Evolutionary conservation across 1,140 invertebrate genomes (phyloP), one percentile per base, ranked within the genome.

Genomic region (Octopus bimaculoides): DNA sequence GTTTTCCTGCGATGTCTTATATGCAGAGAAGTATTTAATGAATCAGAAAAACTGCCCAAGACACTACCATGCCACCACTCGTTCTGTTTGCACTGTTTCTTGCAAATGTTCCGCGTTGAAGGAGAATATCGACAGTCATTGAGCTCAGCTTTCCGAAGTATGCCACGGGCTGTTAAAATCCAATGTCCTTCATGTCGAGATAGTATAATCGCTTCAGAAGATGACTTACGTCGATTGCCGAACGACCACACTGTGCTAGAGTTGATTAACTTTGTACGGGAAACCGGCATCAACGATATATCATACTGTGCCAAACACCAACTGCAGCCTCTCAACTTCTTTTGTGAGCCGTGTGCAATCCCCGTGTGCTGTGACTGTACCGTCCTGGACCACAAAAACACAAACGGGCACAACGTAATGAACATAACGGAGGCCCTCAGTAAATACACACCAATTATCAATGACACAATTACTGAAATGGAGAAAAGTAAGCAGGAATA

Each of bases 121-220:
- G 86, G 87, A 9, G 87, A 88, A 78, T 88, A 85, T 79, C 82
- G 87, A 12, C 86, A 86, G 76, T 85, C 85, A 7, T 80, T 88
- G 20, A 87, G 86, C 5, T 87, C 86, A 4, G 87, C 87, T 0
- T 88, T 87, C 82, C 82, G 87, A 10, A 83, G 81, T 74, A 86
- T 87, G 86, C 87, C 87, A 0, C 79, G 86, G 56, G 87, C 87
- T 6, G 87, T 88, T 1, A 88, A 88, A 78, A 88, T 88, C 79
- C 85, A 86, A 71, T 88, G 91, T 89, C 98, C 96, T 89, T 96
- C 97, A 78, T 98, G 92, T 91, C 97, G 97, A 7, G 95, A 96
- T 10, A 96, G 96, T 1, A 95, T 97, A 88, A 97, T 98, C 85
- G 96, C 93, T 17, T 96, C 98, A 12, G 85, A 87, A 41, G 80